A percentile compares a stretch with the other conserved stretches of the same genome.
phyloP scores from a whole-genome alignment of 2,797 vertebrate genomes.

The Hydrolagus colliei region DNA sequence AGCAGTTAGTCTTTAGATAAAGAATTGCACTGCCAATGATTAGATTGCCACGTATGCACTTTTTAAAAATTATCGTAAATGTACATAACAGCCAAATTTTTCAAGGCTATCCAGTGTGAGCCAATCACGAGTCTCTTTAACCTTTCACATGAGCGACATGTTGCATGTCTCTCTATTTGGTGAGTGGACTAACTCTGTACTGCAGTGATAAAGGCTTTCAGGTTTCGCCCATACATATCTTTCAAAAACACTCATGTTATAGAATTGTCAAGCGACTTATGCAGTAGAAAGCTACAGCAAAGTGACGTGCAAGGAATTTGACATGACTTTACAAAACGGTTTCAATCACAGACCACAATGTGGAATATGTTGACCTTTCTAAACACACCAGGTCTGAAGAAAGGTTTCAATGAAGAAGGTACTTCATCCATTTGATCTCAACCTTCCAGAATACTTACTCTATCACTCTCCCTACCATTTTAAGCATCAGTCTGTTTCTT shows the following conservation, averaged over 20 bases:
- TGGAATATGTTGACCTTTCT: too few relatives aligned
- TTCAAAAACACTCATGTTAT: not conserved
- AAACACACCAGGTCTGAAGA: too few relatives aligned
- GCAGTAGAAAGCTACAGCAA: not conserved
- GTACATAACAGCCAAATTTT: not conserved
- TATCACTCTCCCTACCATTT: too few relatives aligned
- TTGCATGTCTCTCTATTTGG: not conserved
- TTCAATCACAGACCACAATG: too few relatives aligned
- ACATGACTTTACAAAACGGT: not conserved
- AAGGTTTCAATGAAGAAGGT: too few relatives aligned
- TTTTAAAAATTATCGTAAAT: not conserved
- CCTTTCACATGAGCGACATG: slow-evolving; percentile 1
- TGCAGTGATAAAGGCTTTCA: slow-evolving; percentile 25
- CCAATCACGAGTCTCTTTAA: not conserved
- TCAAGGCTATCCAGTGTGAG: not conserved
- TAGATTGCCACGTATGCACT: not conserved
- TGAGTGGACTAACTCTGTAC: not conserved
- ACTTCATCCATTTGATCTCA: too few relatives aligned
- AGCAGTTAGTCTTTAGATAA: not conserved
- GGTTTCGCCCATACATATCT: not conserved
- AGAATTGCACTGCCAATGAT: not conserved
- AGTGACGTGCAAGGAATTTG: not conserved
- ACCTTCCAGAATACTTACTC: too few relatives aligned
- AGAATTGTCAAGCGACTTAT: not conserved
- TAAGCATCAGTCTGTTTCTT: too few relatives aligned